Base-by-base conservation (phyloP, 1,140 invertebrate species). In the Panagrolaimus sp. region DNA sequence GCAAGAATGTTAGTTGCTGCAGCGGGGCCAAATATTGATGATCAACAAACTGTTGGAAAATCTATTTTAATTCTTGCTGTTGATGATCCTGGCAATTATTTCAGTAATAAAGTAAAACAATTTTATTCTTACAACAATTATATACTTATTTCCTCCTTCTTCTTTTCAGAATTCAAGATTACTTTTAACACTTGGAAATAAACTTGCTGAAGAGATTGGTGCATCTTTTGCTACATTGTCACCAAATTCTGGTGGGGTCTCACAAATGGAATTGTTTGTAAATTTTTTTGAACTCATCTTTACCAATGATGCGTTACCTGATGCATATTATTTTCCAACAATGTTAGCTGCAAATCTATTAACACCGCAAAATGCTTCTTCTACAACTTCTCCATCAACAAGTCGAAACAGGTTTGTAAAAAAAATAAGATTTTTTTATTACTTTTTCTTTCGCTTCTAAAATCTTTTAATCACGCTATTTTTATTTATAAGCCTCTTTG, bases 41-140 rank as follows among this genome's bases (percentile, higher is more conserved):
- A 72, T 27, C 61, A 71, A 31, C 71, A 45, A 25, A 25, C 23
- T 16, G 73, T 72, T 66, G 71, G 25, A 13, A 61, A 45, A 61
- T 65, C 70, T 20, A 72, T 72, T 62, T 48, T 72, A 46, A 31
- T 72, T 31, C 13, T 72, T 14, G 71, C 71, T 20, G 63, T 72
- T 25, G 69, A 72, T 43, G 71, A 72, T 31, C 71, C 71, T 14
- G 25, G 27, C 16, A 47, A 64, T 46, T 72, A 53, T 71, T 72
- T 72, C 45, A 72, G 27, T 16, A 46, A 53, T 43, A 73, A 73
- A 7, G 68, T 70, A 64, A 63, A 16, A 8, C n/a, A 46, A 27
- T 66, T 46, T n/a, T 25, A 16, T 66, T 7, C 11, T 1, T 9
- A 11, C 9, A 66, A 48, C 1, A 20, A 38, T n/a, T n/a, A n/a